Base-by-base conservation (phyloP, 2,888 invertebrate species). In the Acanthosepion esculentum region DNA sequence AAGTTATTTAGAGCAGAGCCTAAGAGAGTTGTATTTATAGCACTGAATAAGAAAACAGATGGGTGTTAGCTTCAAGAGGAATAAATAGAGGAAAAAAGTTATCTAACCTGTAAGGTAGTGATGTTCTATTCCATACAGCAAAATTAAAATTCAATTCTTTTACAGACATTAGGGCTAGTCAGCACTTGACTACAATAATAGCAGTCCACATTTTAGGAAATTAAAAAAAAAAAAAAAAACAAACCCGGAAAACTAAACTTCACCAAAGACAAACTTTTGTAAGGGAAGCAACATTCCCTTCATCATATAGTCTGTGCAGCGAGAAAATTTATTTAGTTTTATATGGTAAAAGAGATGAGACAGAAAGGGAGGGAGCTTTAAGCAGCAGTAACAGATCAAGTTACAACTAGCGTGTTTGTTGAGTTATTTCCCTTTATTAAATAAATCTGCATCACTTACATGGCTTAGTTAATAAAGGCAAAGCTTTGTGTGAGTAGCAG, bases 81-180 rank as follows among this genome's bases (percentile, higher is more conserved):
- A 78, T 78, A n/a, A 78, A 78, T n/a, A 78, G n/a, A 78, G 78
- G n/a, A n/a, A n/a, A 78, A 93, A 53, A 93, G 29, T 48, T 92
- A 92, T 93, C 93, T 93, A 48, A 93, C 93, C 93, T 93, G 93
- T 93, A 93, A 93, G 93, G 93, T 53, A 93, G 18, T n/a, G 93
- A 48, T n/a, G 93, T 12, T 50, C 93, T 48, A 29, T 93, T 93
- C 93, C 93, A 93, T 53, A 93, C 50, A n/a, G 93, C 93, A 93
- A 93, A 48, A 93, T 48, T 93, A 53, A 93, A n/a, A 93, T 53
- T 93, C 5, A 93, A 33, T 29, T 93, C 93, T 29, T 93, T 93
- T 53, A 93, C 48, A 93, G 93, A 93, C 93, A 93, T 93, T 53
- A 12, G 93, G 50, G 33, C 12, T n/a, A n/a, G 78, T 78, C 78